Evolutionary conservation across 2,113 vertebrate genomes (phyloP).

Genomic region (Petrocephalus zakoni): DNA sequence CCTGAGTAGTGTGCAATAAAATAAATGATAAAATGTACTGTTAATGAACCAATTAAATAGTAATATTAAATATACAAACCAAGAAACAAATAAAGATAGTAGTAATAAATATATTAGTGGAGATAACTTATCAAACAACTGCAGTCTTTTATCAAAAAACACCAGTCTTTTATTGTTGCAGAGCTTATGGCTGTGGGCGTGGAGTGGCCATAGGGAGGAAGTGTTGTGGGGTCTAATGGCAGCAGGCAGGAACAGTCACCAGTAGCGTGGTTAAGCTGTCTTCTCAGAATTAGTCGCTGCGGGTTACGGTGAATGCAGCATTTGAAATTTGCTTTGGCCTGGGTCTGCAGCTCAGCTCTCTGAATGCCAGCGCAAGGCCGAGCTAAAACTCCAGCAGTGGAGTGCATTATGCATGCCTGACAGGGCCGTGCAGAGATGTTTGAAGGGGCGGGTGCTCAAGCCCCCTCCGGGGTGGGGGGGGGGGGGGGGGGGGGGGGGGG

Average conservation of each 20-base stretch:
- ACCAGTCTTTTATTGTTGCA: not conserved
- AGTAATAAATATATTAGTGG: not conserved
- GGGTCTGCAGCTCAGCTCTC: not conserved
- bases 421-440: no score
- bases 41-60: not conserved
- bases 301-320: not conserved
- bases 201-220: not conserved
- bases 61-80: not conserved
- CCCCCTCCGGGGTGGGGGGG: no score
- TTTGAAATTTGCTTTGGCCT: not conserved
- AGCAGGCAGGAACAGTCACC: not conserved
- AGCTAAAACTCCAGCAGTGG: not conserved
- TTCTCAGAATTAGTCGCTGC: not conserved
- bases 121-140: not conserved
- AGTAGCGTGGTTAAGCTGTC: not conserved
- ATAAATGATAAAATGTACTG: not conserved
- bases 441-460: no score
- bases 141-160: no score
- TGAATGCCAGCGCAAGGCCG: not conserved
- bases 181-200: not conserved
- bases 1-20: not conserved
- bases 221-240: not conserved
- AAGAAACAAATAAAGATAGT: not conserved
- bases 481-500: no score
- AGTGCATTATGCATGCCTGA: not conserved